Base-by-base conservation (phyloP, 2,888 invertebrate species). In the Lacanobia oleracea region DNA sequence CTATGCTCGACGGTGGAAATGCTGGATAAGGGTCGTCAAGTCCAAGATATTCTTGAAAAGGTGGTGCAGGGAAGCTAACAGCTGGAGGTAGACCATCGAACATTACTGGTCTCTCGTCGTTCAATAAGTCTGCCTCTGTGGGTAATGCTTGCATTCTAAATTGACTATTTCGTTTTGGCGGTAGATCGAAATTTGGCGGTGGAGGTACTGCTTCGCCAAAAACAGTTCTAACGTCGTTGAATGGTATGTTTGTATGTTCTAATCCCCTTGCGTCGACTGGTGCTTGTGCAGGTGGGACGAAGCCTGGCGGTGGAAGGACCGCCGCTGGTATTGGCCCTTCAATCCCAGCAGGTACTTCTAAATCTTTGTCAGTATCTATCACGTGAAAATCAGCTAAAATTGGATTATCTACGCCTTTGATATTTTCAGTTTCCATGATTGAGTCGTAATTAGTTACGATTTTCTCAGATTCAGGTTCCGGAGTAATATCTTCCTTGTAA, bases 271-370 rank as follows among this genome's bases (percentile, higher is more conserved):
- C 45, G 9, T 76, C 67, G 10, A 4, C 7, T 10, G 40, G 14
- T 18, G 2, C 14, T 14, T 27, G 51, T 12, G 14, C 18, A 5
- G 72, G 83, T 33, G 82, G 80, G 16, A 87, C 66, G 45, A 89
- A 94, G 67, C 90, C 87, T 0, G 88, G 86, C 2, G 96, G 96
- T 1, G 96, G 96, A 43, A 94, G 77, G 1, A 93, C 93, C 3
- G 92, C 81, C 0, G 91, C 87, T 0, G 96, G 95, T 1, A 93
- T 82, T 0, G 95, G 95, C 0, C 96, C 96, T 87, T 96, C 96
- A 0, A 94, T 56, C 0, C 96, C 96, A 0, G 90, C 83, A 0
- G 96, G 96, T 0, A 96, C 93, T 54, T 96, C 96, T 68, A 96
- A 87, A 86, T 96, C 96, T 75, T 90, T 93, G 2, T 95, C 96